Conservation (phyloP, 92 coral and sea anemone genomes). For the Paragorgia papillata region DNA sequence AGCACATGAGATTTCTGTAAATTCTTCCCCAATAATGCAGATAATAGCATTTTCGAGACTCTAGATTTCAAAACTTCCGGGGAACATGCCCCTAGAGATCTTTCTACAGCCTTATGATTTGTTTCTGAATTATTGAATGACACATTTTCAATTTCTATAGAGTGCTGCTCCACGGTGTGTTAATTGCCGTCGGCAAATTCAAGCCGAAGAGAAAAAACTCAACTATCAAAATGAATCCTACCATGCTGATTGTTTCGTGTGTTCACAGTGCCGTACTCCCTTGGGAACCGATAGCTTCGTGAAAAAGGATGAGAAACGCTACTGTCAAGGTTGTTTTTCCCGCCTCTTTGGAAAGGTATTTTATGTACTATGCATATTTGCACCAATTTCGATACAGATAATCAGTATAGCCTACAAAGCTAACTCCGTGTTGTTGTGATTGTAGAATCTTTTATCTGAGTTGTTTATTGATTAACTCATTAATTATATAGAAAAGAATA, state of each 20-base stretch:
- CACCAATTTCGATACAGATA: neutral
- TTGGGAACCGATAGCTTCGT: slow-evolving; percentile 94
- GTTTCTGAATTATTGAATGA: too few species aligned
- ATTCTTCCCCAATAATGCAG: too few species aligned
- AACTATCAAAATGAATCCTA: slow-evolving; percentile 86
- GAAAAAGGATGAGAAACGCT: slow-evolving; percentile 84
- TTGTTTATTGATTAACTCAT: too few species aligned
- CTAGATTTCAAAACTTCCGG: too few species aligned
- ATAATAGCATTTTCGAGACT: too few species aligned
- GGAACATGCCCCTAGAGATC: too few species aligned
- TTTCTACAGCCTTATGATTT: too few species aligned
- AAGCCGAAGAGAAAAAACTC: slow-evolving; percentile 89
- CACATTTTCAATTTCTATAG: too few species aligned
- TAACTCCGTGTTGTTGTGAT: too few species aligned
- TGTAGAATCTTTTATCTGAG: too few species aligned
- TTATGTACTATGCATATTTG: neutral
- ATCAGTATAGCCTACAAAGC: neutral
- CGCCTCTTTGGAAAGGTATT: slow-evolving; percentile 81
- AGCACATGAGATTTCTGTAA: too few species aligned
- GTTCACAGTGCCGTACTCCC: slow-evolving; percentile 88
- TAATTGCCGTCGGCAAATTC: slow-evolving; percentile 78
- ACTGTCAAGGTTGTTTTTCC: slow-evolving; percentile 82
- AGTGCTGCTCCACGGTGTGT: slow-evolving; percentile 52
- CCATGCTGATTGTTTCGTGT: slow-evolving; percentile 86
- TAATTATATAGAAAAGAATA: too few species aligned